Evolutionary conservation across 1,140 invertebrate species (phyloP), one percentile per base, ranked within the genome.

Genomic region (Sycophila sp.): DNA sequence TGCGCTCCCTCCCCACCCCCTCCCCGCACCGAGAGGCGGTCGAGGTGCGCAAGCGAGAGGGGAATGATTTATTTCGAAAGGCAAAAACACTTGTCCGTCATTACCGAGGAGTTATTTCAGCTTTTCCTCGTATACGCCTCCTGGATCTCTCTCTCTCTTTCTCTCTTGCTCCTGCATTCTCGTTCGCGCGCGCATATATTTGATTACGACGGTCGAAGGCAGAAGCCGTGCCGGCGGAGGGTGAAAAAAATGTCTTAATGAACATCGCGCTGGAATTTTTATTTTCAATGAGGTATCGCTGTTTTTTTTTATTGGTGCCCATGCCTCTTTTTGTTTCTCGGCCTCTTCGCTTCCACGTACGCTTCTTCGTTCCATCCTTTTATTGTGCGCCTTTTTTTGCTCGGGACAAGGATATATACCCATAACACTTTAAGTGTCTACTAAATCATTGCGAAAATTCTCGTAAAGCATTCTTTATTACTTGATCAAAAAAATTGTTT

Each of bases 11-110:
- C 15, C 6, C 17, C 13, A 32, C n/a, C n/a, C n/a, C n/a, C n/a
- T n/a, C 17, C 32, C 26, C 28, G 3, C 55, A 24, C 45, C 45
- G 19, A 47, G 7, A 15, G 4, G 45, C 45, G 2, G 4, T 7
- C 45, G 45, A 11, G 24, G 2, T 45, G 15, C 15, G 42, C 15
- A 11, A 15, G 60, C 45, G 19, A 64, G 42, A 51, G 45, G 51
- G 34, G 63, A 66, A 55, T 66, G 49, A 66, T 66, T 55, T 66
- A 66, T 66, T 66, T 66, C 63, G 51, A 66, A 42, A 45, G 22
- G 53, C 26, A 56, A 67, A 67, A 67, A 58, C 64, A 67, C 64
- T 67, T 58, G 64, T 58, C 30, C 64, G 53, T 67, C 53, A 47
- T 67, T 67, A 47, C 28, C 6, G 28, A 47, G 53, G 53, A 58